Percentiles rank a stretch among this genome's conserved stretches.
phyloP scores from a whole-genome alignment of 2,113 vertebrate species.

The Egretta garzetta region DNA sequence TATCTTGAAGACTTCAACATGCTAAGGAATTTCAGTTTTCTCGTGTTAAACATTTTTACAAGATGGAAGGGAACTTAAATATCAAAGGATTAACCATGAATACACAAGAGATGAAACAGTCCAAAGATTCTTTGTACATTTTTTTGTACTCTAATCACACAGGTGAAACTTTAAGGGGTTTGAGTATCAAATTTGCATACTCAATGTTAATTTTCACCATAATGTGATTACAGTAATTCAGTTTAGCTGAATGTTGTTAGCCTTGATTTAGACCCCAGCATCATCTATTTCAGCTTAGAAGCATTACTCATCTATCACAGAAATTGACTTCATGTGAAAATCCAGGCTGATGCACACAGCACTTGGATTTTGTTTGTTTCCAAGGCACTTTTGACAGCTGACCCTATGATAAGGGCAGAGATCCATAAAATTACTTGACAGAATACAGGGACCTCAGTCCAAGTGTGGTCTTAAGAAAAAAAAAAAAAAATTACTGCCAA shows the following conservation, averaged over 20 bases:
- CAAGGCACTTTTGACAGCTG: neutral
- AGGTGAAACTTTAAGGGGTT: conserved; percentile 4
- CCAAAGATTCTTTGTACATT: neutral
- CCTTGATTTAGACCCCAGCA: conserved; percentile 16
- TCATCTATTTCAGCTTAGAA: conserved; percentile 14
- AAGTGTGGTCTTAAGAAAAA: neutral
- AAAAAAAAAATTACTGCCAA: neutral
- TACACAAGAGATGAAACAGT: neutral
- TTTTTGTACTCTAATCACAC: conserved; percentile 23
- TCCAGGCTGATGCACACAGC: neutral
- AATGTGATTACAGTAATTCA: conserved; percentile 46
- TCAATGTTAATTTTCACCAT: neutral
- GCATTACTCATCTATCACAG: conserved; percentile 9
- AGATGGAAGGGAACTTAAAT: neutral
- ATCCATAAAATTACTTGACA: neutral
- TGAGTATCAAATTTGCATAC: conserved; percentile 10
- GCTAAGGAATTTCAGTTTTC: neutral
- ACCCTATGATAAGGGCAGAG: neutral
- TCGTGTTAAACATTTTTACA: neutral
- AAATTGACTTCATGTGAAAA: conserved; percentile 7
- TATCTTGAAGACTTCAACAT: neutral
- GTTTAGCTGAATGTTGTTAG: conserved; percentile 39
- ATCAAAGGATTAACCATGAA: neutral
- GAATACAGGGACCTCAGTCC: neutral
- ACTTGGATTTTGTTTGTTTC: neutral